phyloP scores from a whole-genome alignment of 37 sponge, comb jelly and placozoan genomes.

The Diacarnus erythraeanus region DNA sequence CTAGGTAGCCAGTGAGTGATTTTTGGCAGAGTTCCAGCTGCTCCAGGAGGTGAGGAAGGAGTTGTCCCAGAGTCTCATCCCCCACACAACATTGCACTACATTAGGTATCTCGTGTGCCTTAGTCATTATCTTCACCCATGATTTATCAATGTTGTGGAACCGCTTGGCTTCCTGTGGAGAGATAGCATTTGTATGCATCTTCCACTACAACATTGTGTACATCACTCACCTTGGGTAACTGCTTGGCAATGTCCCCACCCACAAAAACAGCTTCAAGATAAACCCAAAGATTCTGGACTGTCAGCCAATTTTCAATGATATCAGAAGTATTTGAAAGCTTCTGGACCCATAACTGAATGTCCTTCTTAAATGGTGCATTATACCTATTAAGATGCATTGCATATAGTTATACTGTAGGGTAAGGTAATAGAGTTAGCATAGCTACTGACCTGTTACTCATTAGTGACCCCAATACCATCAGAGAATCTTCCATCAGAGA shows the following conservation, averaged over 20 bases:
- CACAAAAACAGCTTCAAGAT: conserved; percentile 98
- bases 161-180: conserved; percentile 77
- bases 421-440: neutral
- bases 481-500: conserved; percentile 97
- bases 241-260: conserved; percentile 99
- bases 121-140: conserved; percentile 96
- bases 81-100: conserved; percentile 98
- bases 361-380: conserved; percentile 96
- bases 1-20: conserved; percentile 96
- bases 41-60: conserved; percentile 94
- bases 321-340: conserved; percentile 91
- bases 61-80: conserved; percentile 95
- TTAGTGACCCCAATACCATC: conserved; percentile 95
- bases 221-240: conserved; percentile 83
- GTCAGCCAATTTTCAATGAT: conserved; percentile 98
- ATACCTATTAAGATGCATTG: conserved; percentile 56
- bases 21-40: conserved; percentile 98
- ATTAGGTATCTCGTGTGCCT: conserved; percentile 91
- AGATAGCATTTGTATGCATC: neutral
- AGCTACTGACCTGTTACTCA: conserved; percentile 84
- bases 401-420: neutral
- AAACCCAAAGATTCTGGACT: conserved; percentile 98
- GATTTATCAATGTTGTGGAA: conserved; percentile 95
- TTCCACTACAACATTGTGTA: neutral
- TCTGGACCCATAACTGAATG: conserved; percentile 94